Conservation (phyloP, 2,113 vertebrate species). For the Microtus montanus region DNA sequence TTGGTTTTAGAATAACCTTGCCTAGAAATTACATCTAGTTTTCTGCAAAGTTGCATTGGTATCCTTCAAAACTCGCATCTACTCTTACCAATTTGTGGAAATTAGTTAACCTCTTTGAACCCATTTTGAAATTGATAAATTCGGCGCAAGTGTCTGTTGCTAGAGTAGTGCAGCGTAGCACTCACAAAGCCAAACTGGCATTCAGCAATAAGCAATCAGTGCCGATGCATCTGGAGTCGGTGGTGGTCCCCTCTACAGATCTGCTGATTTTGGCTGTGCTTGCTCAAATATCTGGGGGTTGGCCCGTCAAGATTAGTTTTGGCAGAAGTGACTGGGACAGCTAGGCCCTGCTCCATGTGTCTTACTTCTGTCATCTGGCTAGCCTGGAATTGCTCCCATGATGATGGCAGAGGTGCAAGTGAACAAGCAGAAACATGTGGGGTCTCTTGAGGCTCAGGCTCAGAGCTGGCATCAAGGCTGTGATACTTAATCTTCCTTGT, state of each 20-base stretch:
- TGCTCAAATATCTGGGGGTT: not conserved
- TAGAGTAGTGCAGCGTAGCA: not conserved
- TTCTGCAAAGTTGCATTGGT: not conserved
- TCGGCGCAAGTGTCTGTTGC: not conserved
- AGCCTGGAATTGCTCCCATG: slow-evolving; percentile 11
- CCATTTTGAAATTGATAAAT: slow-evolving; percentile 19
- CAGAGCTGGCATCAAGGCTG: not conserved
- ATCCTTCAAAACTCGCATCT: slow-evolving; percentile 24
- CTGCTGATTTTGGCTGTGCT: slow-evolving; percentile 50
- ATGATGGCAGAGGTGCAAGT: not conserved
- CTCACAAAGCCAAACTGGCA: not conserved
- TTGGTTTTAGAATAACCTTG: slow-evolving; percentile 7
- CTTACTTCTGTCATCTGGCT: slow-evolving; percentile 27
- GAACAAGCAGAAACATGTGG: slow-evolving; percentile 23
- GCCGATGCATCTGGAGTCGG: slow-evolving; percentile 3
- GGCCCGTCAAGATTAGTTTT: slow-evolving; percentile 53
- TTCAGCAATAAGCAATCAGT: slow-evolving; percentile 18
- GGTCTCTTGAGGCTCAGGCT: slow-evolving; percentile 15
- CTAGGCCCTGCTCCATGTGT: not conserved
- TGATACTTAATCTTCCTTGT: not conserved
- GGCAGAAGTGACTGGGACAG: slow-evolving; percentile 22
- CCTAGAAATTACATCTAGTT: slow-evolving; percentile 40
- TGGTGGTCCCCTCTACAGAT: not conserved
- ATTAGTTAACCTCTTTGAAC: slow-evolving; percentile 5
- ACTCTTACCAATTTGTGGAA: not conserved